Conservation (phyloP, 2,888 invertebrate species). For the Lepidochrysops patricia region DNA sequence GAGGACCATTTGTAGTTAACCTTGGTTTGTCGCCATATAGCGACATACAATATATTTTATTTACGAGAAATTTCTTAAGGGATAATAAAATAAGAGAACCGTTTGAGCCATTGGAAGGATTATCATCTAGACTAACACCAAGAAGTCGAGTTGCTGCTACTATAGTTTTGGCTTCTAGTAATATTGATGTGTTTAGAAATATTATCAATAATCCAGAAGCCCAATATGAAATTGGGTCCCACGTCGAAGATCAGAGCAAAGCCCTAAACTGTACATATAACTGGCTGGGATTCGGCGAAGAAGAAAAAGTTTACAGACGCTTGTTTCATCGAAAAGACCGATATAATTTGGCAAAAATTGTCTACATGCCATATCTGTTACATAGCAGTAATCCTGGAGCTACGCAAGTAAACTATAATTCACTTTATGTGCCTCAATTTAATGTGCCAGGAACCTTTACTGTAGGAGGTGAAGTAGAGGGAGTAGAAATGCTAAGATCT, state of each 20-base stretch:
- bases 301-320: conserved; percentile 82
- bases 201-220: conserved; percentile 93
- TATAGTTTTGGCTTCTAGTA: conserved; percentile 92
- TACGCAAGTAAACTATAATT: conserved; percentile 84
- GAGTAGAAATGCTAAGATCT: conserved; percentile 85
- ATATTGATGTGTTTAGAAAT: conserved; percentile 91
- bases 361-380: conserved; percentile 91
- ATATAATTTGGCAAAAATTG: conserved; percentile 94
- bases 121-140: conserved; percentile 84
- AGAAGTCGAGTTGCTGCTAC: conserved; percentile 94
- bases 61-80: conserved; percentile 90
- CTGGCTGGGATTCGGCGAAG: conserved; percentile 88
- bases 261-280: conserved; percentile 95
- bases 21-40: conserved; percentile 92
- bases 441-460: conserved; percentile 79
- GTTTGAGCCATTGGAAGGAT: conserved; percentile 80
- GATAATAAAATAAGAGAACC: conserved; percentile 91
- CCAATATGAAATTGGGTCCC: conserved; percentile 95
- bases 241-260: conserved; percentile 94
- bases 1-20: conserved; percentile 90
- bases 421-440: conserved; percentile 86
- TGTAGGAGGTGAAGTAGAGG: conserved; percentile 95
- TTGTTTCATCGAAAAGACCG: conserved; percentile 91
- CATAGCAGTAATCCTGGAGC: conserved; percentile 93
- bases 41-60: conserved; percentile 84